Percentiles rank a stretch among this genome's conserved stretches.
Evolutionary conservation across 1,140 invertebrate species (phyloP).

Genomic region (Hesperophylax magnus): DNA sequence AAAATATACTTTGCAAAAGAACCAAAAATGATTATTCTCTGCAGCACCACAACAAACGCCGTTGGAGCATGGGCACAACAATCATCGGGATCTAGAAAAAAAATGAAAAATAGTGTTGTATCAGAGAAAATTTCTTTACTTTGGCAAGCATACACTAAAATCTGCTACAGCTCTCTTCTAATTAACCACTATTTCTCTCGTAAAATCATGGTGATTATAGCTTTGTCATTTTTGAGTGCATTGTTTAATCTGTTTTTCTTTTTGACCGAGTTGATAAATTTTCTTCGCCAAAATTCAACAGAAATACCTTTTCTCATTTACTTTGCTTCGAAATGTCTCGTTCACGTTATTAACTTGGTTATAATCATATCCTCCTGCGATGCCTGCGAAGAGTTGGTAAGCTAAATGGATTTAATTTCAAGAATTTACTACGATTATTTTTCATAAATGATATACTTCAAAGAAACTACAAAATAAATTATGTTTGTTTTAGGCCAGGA

Average conservation of each 20-base stretch:
- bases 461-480: background rate
- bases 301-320: background rate
- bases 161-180: background rate
- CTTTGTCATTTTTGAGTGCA: background rate
- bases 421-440: too few relatives aligned
- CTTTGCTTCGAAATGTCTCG: background rate
- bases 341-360: background rate
- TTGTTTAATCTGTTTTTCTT: constrained; percentile 1
- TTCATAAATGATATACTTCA: too few relatives aligned
- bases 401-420: background rate
- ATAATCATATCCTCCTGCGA: background rate
- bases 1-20: background rate
- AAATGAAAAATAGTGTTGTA: background rate
- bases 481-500: background rate
- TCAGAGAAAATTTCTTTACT: background rate
- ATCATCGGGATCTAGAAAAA: too few relatives aligned
- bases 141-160: background rate
- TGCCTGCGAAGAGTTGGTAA: constrained; percentile 12
- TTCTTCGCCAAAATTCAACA: background rate
- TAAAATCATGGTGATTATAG: background rate
- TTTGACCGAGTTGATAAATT: background rate
- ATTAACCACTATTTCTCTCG: background rate
- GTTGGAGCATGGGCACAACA: too few relatives aligned
- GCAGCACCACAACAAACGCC: background rate
- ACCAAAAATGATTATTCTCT: background rate